Evolutionary conservation across 2,113 vertebrate genomes (phyloP).

Genomic region (Oceanites oceanicus): DNA sequence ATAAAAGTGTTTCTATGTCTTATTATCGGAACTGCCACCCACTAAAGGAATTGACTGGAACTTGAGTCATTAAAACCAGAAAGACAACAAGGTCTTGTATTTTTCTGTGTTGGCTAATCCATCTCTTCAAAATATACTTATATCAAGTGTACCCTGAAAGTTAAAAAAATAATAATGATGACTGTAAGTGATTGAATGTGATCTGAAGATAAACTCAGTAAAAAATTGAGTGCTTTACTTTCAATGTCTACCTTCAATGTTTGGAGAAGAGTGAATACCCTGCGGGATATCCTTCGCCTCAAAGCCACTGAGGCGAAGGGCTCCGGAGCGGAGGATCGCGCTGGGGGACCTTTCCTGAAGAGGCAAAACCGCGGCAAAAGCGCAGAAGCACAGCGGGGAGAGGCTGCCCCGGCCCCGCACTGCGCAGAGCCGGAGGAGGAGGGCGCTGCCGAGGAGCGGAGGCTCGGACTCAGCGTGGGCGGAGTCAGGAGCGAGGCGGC

Average conservation of each 20-base stretch:
- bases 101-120: neutral
- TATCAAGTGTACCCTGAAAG: neutral
- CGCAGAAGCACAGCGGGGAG: too few species aligned
- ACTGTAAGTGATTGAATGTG: neutral
- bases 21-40: neutral
- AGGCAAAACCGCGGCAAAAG: too few species aligned
- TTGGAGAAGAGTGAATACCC: neutral
- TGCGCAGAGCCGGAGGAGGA: too few species aligned
- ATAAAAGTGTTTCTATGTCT: neutral
- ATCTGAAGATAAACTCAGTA: neutral
- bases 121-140: neutral
- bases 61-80: neutral
- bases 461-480: too few species aligned
- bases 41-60: neutral
- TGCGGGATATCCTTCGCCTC: neutral
- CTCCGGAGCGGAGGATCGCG: too few species aligned
- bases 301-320: too few species aligned
- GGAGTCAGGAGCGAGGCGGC: too few species aligned
- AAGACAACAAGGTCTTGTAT: neutral
- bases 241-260: neutral
- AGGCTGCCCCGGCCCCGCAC: too few species aligned
- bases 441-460: too few species aligned
- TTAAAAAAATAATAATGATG: neutral
- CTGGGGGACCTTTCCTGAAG: too few species aligned
- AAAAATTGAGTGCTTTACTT: neutral